Evolutionary conservation across 2,797 vertebrate species (phyloP).

Genomic region (Chiroxiphia lanceolata): DNA sequence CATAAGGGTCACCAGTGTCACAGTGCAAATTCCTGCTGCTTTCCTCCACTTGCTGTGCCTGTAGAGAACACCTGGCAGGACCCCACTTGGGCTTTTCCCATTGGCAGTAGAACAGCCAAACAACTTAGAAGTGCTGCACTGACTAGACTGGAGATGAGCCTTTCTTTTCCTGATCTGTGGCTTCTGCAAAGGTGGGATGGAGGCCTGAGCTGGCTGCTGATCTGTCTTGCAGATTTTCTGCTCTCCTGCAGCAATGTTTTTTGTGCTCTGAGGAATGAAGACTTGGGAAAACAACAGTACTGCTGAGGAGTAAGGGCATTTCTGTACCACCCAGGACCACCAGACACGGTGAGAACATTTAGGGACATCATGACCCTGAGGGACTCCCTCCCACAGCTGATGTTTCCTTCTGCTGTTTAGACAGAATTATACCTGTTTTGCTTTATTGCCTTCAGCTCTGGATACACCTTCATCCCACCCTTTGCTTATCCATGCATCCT

Average conservation of each 20-base stretch:
- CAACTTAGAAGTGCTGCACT: neutral
- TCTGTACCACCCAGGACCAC: neutral
- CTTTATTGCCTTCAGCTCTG: neutral
- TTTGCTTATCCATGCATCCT: neutral
- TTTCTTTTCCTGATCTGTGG: neutral
- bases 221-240: neutral
- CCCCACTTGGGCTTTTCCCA: fast-evolving
- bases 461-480: neutral
- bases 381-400: neutral
- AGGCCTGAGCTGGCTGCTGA: neutral
- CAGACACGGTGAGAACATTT: neutral
- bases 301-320: neutral
- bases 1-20: neutral
- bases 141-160: neutral
- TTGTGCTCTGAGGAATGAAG: neutral
- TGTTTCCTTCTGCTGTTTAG: neutral
- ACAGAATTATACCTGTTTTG: neutral
- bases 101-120: neutral
- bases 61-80: neutral
- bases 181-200: neutral
- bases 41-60: neutral
- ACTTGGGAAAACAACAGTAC: neutral
- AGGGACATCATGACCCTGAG: neutral
- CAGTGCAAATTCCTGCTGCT: neutral
- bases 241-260: neutral